Percentiles rank a stretch among this genome's conserved stretches.
Conservation (phyloP, 1,140 invertebrate genomes). For the Drosophila hydei region DNA sequence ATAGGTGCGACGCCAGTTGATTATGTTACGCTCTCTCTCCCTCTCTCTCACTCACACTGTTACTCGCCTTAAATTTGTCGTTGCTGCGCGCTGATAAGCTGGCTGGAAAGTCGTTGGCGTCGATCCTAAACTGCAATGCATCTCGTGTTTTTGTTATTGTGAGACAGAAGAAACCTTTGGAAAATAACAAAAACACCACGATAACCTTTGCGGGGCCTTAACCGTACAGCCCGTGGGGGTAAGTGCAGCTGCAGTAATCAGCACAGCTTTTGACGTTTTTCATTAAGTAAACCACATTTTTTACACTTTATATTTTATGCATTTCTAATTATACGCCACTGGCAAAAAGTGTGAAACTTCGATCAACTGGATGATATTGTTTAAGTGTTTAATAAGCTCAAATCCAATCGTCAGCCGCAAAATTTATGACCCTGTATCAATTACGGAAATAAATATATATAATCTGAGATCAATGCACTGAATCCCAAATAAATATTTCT, state of each 20-base stretch:
- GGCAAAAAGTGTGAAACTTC: slow-evolving; percentile 3
- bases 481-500: neutral
- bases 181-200: slow-evolving; percentile 45
- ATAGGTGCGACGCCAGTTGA: slow-evolving; percentile 44
- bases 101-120: slow-evolving; percentile 19
- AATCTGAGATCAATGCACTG: slow-evolving; percentile 25
- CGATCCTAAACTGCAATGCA: slow-evolving; percentile 9
- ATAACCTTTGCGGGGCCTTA: slow-evolving; percentile 47
- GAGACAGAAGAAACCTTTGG: slow-evolving; percentile 1
- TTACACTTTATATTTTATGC: neutral
- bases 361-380: neutral
- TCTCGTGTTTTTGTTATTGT: slow-evolving; percentile 17
- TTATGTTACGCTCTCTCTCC: slow-evolving; percentile 7
- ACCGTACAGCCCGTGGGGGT: slow-evolving; percentile 30
- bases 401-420: neutral
- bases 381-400: neutral
- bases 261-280: neutral
- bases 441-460: slow-evolving; percentile 16
- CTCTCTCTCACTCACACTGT: neutral
- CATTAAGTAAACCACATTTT: neutral
- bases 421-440: slow-evolving; percentile 20
- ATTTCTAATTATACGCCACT: neutral
- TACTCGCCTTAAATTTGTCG: neutral
- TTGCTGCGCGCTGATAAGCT: slow-evolving; percentile 51
- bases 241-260: slow-evolving; percentile 28